A percentile compares a stretch with the other conserved stretches of the same genome.
These are phyloP conservation scores for Lasioglossum pauxillum DNA, from an alignment of 2,888 invertebrate species.

Conservation along the genomic window DNA sequence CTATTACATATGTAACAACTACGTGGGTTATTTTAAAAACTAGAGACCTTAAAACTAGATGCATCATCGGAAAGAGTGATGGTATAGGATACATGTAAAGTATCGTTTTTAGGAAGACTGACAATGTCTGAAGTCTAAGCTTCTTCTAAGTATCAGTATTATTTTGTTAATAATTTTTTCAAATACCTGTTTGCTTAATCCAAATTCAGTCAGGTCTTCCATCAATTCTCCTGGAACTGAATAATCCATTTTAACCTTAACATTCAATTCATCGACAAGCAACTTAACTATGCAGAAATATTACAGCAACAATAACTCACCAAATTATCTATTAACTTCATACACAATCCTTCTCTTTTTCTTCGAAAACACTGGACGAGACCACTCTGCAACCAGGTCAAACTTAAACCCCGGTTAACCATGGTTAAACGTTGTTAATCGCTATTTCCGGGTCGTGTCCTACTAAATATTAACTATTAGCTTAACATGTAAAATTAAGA, in stretches of 20 bases:
- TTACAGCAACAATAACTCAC: not conserved
- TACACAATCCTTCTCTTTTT: not conserved
- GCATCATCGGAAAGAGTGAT: not conserved
- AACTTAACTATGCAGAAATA: not conserved
- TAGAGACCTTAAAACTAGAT: not conserved
- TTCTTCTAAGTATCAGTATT: not conserved
- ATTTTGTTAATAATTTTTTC: not conserved
- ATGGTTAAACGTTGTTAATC: not conserved
- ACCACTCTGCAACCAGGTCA: not conserved
- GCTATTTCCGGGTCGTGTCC: slow-evolving; percentile 17
- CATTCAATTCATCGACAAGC: not conserved
- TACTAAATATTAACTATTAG: not conserved
- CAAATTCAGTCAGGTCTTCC: not conserved
- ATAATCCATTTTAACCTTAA: not conserved
- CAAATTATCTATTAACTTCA: not conserved
- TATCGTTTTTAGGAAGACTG: not conserved
- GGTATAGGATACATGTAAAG: not conserved
- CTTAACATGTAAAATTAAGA: not conserved
- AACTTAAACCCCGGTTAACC: not conserved
- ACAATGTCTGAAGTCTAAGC: not conserved
- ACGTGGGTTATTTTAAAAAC: not conserved
- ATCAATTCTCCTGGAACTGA: not conserved
- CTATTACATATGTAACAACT: not conserved
- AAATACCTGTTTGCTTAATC: not conserved
- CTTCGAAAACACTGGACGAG: not conserved